phyloP scores from a whole-genome alignment of 2,113 vertebrate species.

The Anser brachyrhynchus region DNA sequence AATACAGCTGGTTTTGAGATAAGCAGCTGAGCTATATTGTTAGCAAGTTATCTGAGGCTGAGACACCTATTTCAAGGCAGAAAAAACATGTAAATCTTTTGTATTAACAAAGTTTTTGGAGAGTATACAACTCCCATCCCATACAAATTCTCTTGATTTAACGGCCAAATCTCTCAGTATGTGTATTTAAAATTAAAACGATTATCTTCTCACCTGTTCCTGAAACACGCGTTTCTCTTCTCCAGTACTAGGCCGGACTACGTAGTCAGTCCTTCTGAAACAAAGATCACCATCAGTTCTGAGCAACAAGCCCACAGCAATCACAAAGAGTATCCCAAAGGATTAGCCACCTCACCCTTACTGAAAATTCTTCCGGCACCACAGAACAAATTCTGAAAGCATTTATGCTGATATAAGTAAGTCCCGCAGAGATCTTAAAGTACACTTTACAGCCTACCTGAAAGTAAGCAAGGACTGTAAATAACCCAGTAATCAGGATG shows the following conservation, averaged over 20 bases:
- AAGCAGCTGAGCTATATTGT: neutral
- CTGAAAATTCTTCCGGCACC: neutral
- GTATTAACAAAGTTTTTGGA: neutral
- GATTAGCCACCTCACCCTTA: neutral
- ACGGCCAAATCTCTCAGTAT: neutral
- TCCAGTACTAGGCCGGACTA: conserved; percentile 95
- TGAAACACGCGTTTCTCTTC: conserved; percentile 96
- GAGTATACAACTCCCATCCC: neutral
- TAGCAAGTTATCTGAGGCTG: neutral
- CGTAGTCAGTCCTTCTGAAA: conserved; percentile 95
- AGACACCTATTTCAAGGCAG: neutral
- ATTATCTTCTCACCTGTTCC: conserved; percentile 86
- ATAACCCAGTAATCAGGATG: neutral
- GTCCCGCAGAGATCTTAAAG: neutral
- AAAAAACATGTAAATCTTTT: neutral
- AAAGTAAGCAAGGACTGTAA: neutral
- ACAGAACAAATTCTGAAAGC: neutral
- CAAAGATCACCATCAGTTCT: conserved; percentile 18
- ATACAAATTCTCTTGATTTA: neutral
- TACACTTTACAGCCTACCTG: neutral
- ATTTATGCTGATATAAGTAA: neutral
- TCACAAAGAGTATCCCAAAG: neutral
- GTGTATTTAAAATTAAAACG: neutral
- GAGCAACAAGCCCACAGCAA: neutral
- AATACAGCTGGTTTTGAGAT: neutral